Conservation (phyloP, 2,888 invertebrate genomes). For the Hecatera dysodea region DNA sequence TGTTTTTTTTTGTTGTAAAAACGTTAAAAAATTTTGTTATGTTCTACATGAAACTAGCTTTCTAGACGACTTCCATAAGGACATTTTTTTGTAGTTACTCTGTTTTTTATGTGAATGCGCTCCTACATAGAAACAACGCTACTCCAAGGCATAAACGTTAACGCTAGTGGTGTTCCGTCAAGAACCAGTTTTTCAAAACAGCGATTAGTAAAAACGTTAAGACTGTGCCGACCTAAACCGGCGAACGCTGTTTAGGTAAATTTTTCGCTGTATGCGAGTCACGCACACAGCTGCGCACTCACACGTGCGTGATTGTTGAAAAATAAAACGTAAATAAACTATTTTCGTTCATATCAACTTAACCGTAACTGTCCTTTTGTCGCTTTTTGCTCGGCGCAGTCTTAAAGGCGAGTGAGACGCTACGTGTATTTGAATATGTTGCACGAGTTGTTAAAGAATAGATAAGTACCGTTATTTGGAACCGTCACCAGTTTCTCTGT, state of each 20-base stretch:
- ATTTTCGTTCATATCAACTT: too few relatives aligned
- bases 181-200: conserved; percentile 67
- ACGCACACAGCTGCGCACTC: too few relatives aligned
- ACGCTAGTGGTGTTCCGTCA: conserved; percentile 47
- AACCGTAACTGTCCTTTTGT: too few relatives aligned
- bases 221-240: too few relatives aligned
- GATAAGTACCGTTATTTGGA: conserved; percentile 68
- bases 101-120: conserved; percentile 19
- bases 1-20: too few relatives aligned
- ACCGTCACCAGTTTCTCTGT: conserved; percentile 65
- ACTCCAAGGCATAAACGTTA: conserved; percentile 42
- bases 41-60: not conserved
- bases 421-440: conserved; percentile 64
- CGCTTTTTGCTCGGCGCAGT: too few relatives aligned
- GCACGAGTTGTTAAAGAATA: conserved; percentile 70
- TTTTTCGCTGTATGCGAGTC: too few relatives aligned
- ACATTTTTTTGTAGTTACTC: not conserved
- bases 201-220: conserved; percentile 62
- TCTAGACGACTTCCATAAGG: not conserved
- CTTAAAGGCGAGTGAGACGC: conserved; percentile 64
- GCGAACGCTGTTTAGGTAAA: too few relatives aligned
- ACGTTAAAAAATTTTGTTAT: too few relatives aligned
- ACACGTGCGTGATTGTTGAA: too few relatives aligned
- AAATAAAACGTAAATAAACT: too few relatives aligned
- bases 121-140: conserved; percentile 49